Evolutionary conservation across 2,797 vertebrate genomes (phyloP), one percentile per base, ranked within the genome.

Genomic region (Garrulus glandarius): DNA sequence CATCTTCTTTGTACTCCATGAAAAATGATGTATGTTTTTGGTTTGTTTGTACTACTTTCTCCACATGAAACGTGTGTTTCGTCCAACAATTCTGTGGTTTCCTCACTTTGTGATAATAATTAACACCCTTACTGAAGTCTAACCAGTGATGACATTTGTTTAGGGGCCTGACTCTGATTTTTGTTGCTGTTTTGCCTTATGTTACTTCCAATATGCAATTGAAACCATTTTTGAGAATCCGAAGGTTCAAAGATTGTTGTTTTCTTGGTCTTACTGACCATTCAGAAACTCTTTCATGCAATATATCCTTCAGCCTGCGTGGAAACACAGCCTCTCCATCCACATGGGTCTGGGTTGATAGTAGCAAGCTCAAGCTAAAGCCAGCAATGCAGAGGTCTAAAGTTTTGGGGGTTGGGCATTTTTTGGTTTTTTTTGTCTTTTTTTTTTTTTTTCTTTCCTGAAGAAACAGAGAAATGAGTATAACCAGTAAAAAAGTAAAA

Each of bases 71-170:
- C 47, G 80, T 90, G 87, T 92, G 23, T 95, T 97, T 75, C n/a
- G 67, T 93, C 90, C 93, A 96, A 92, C 63, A 88, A 77, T 93
- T 93, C 83, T 96, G 96, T 84, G 94, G 95, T 97, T 97, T 97
- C 92, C 84, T 96, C 91, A 94, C 84, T 96, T 95, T 81, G 84
- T 97, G 92, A 97, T 95, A 94, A 94, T 96, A 96, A 97, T 96
- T 96, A 97, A 90, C 93, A 95, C 93, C 84, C 94, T 95, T 70
- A 79, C 70, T 93, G 84, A 96, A 96, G 89, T 91, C 74, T 97
- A 68, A 94, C 84, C 77, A 77, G 92, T 53, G 92, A 91, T 96
- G 88, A 95, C 94, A 87, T 92, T 94, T 91, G 76, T 95, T 96
- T 89, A 87, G 79, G 72, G 76, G 83, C 75, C 69, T 91, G 87